These are phyloP conservation scores for Zosterops hypoxanthus DNA, from an alignment of 2,113 vertebrate species.

Conservation along the genomic window DNA sequence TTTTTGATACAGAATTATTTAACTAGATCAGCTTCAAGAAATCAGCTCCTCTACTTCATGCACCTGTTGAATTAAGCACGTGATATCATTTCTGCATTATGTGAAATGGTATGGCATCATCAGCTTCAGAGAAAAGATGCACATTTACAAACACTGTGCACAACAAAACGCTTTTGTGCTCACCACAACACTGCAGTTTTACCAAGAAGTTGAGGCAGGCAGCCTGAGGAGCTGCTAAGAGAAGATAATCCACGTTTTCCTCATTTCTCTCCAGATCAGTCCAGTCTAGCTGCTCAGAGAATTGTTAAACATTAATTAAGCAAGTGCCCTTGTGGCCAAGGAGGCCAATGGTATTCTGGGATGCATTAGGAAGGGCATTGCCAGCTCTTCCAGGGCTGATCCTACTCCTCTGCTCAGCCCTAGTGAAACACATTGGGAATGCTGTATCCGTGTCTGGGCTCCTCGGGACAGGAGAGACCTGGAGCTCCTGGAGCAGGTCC, in stretches of 20 bases:
- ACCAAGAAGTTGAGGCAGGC: not conserved
- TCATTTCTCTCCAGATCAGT: not conserved
- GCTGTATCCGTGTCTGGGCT: not conserved
- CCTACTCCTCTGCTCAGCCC: not conserved
- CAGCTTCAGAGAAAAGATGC: not conserved
- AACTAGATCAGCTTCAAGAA: not conserved
- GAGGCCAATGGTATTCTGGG: not conserved
- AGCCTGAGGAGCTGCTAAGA: not conserved
- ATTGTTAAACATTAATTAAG: not conserved
- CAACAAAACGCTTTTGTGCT: not conserved
- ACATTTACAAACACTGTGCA: not conserved
- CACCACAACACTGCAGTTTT: not conserved
- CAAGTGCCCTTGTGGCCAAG: not conserved
- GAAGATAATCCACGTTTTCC: not conserved
- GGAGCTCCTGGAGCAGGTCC: not conserved
- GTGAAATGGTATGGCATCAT: rapidly evolving
- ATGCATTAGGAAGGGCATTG: not conserved
- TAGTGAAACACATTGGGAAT: rapidly evolving
- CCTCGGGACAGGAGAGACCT: not conserved
- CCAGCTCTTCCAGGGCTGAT: not conserved
- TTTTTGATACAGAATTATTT: not conserved
- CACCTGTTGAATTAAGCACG: not conserved
- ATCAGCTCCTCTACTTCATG: not conserved
- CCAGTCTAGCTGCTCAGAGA: not conserved
- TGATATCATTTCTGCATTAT: not conserved